These are phyloP conservation scores for Etheostoma nigrum DNA, from an alignment of 2,797 vertebrate species.

Conservation along the genomic window DNA sequence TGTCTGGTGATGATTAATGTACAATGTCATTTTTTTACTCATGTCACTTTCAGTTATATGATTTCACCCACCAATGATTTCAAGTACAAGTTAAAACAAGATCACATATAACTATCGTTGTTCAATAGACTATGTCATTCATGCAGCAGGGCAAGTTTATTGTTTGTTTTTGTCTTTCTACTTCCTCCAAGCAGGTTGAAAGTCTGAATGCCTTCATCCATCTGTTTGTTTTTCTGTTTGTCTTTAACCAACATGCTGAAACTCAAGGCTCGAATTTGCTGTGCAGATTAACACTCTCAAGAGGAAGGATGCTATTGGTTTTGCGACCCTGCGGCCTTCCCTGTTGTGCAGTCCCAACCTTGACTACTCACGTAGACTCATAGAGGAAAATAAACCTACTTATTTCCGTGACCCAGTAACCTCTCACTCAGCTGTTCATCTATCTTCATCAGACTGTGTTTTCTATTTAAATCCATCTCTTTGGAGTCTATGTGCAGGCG, in stretches of 20 bases:
- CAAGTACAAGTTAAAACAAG: conserved; percentile 5
- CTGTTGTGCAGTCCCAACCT: background rate
- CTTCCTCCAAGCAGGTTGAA: background rate
- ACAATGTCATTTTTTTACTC: background rate
- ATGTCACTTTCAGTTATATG: background rate
- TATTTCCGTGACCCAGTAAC: background rate
- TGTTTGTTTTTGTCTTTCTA: background rate
- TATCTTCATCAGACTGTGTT: background rate
- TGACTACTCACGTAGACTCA: background rate
- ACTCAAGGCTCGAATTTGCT: background rate
- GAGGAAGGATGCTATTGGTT: conserved; percentile 6
- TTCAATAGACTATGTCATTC: background rate
- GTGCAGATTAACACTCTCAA: background rate
- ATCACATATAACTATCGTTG: background rate
- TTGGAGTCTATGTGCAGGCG: background rate
- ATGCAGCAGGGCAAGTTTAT: background rate
- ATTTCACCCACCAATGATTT: background rate
- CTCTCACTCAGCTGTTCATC: background rate
- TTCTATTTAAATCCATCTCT: background rate
- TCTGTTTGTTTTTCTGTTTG: conserved; percentile 1
- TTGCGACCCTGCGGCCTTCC: background rate
- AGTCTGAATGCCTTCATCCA: background rate
- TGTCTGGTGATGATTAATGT: background rate
- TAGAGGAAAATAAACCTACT: background rate
- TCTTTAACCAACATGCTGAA: background rate